Conservation (phyloP, 2,888 invertebrate species). For the Synergus umbraculus region DNA sequence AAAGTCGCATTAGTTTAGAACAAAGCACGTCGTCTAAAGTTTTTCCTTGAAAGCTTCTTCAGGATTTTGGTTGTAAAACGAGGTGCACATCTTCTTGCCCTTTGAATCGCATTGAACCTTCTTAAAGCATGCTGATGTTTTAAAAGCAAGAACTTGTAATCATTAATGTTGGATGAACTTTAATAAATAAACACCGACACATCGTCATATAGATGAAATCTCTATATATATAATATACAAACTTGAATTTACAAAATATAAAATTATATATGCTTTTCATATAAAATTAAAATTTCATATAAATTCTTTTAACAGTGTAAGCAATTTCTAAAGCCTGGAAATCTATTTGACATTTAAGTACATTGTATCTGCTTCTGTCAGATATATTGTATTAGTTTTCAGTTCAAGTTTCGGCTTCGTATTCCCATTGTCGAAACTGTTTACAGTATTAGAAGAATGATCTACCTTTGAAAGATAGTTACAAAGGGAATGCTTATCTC, state of each 20-base stretch:
- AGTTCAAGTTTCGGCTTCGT: neutral
- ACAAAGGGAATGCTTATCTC: conserved; percentile 30
- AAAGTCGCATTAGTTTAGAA: conserved; percentile 26
- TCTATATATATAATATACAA: too few relatives aligned
- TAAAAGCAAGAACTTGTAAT: neutral
- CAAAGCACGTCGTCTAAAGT: conserved; percentile 26
- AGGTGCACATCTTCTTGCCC: neutral
- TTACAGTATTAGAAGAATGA: conserved; percentile 17
- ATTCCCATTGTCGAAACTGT: neutral
- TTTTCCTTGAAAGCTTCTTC: conserved; percentile 23
- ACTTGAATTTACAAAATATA: too few relatives aligned
- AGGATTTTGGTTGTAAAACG: conserved; percentile 14
- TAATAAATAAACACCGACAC: too few relatives aligned
- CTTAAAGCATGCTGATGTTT: neutral
- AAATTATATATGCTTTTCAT: too few relatives aligned
- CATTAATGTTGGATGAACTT: neutral
- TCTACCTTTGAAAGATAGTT: neutral
- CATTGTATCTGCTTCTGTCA: neutral
- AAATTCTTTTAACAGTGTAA: neutral
- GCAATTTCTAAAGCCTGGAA: neutral
- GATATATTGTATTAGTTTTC: conserved; percentile 13
- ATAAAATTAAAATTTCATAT: too few relatives aligned
- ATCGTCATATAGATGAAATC: too few relatives aligned
- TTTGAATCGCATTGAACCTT: neutral
- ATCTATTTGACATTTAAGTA: neutral